phyloP scores from a whole-genome alignment of 2,888 invertebrate genomes.

The Agriopis aurantiaria region DNA sequence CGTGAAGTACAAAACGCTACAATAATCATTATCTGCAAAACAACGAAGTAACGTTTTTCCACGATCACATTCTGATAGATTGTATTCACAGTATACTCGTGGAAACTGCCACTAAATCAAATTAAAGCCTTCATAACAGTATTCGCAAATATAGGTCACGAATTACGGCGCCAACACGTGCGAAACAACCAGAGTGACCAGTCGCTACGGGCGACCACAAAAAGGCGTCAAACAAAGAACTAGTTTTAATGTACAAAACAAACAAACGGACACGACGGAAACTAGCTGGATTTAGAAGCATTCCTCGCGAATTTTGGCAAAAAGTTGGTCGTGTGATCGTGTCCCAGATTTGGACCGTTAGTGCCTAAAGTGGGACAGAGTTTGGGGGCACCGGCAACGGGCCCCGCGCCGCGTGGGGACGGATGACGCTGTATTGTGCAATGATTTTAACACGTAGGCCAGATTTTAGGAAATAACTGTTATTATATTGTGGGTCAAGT shows the following conservation, averaged over 20 bases:
- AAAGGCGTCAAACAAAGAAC: constrained; percentile 29
- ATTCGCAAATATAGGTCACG: constrained; percentile 8
- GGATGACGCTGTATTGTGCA: constrained; percentile 59
- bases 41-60: background rate
- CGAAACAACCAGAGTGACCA: constrained; percentile 3
- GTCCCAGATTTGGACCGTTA: constrained; percentile 49
- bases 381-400: constrained; percentile 32
- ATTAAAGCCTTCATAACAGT: constrained; percentile 9
- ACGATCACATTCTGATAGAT: background rate
- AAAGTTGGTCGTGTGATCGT: constrained; percentile 39
- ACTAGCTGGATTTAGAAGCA: constrained; percentile 33
- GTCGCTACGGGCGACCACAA: constrained; percentile 9
- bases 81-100: background rate
- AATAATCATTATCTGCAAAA: no score
- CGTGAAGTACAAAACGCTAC: no score
- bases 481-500: constrained; percentile 52
- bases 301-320: constrained; percentile 44
- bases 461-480: constrained; percentile 47
- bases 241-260: constrained; percentile 33
- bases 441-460: constrained; percentile 52
- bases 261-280: constrained; percentile 37
- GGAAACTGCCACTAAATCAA: background rate
- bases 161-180: constrained; percentile 8
- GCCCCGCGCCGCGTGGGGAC: constrained; percentile 28
- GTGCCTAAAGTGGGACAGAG: constrained; percentile 34